phyloP scores from a whole-genome alignment of 2,113 vertebrate species.

The Zootoca vivipara region DNA sequence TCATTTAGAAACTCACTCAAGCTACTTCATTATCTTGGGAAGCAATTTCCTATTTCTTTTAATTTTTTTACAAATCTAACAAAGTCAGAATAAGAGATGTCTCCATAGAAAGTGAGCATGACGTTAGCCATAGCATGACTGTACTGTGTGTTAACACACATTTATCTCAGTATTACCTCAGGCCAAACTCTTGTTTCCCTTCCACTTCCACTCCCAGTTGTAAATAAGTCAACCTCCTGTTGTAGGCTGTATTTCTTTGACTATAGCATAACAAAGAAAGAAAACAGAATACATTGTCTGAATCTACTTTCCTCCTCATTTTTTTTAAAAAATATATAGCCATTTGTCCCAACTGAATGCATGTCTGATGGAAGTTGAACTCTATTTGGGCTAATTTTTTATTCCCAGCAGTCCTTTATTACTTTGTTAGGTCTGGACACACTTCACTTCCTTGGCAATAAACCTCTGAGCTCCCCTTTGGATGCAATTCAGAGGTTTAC shows the following conservation, averaged over 20 bases:
- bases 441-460: slow-evolving; percentile 56
- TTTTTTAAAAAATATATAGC: slow-evolving; percentile 54
- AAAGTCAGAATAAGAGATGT: background rate
- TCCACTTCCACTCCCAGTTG: background rate
- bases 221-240: slow-evolving; percentile 46
- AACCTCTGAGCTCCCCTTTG: slow-evolving; percentile 58
- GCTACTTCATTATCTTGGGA: background rate
- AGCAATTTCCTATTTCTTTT: background rate
- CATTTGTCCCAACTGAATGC: slow-evolving; percentile 65
- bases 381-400: slow-evolving; percentile 65
- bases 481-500: slow-evolving; percentile 44
- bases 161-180: background rate
- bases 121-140: slow-evolving; percentile 17
- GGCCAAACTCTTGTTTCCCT: background rate
- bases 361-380: slow-evolving; percentile 59
- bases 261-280: slow-evolving; percentile 46
- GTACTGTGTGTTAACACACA: background rate
- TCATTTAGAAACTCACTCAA: background rate
- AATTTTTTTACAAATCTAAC: background rate
- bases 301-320: slow-evolving; percentile 42
- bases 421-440: slow-evolving; percentile 60
- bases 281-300: slow-evolving; percentile 46
- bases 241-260: slow-evolving; percentile 38
- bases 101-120: background rate
- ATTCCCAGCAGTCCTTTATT: slow-evolving; percentile 55